Evolutionary conservation across 2,113 vertebrate species (phyloP), one percentile per base, ranked within the genome.

Genomic region (Heptranchias perlo): DNA sequence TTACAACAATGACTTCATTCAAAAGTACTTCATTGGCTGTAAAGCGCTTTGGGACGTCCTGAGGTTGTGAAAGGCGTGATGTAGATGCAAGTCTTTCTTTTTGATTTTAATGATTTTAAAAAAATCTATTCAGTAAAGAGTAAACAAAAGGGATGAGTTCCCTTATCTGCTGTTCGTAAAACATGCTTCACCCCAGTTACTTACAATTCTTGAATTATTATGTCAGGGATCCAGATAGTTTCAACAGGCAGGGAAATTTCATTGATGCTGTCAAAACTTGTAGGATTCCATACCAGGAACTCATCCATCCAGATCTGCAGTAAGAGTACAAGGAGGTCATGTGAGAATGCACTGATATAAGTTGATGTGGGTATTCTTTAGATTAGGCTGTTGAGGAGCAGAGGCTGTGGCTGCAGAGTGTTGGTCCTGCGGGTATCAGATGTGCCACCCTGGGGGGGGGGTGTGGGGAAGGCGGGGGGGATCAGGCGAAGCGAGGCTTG

Each of bases 231-330:
- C 98, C 98, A 98, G 96, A 99, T 97, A 62, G 96, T 97, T 65
- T 97, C 97, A 0, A 98, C 98, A 4, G 98, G 98, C 96, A 99
- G 97, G 0, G 98, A 99, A 96, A 98, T 98, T 97, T 98, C 98
- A 89, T 96, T 98, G 97, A 98, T 98, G 1, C 98, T 97, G 92
- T 98, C 97, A 95, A 98, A 98, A 96, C 98, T 97, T 11, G 98
- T 98, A 0, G 98, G 98, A 96, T 98, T 98, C 98, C 98, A 98
- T 54, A 98, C 97, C 82, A 98, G 97, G 97, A 98, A 98, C 96
- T 98, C 98, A 96, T 98, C 98, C 0, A 97, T 97, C 98, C 98
- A 98, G 94, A 98, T 97, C 98, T 99, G 97, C 96, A 96, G 97
- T 61, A 96, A 96, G 96, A 3, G 96, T 2, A 47, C 54, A 86